Percentiles rank a stretch among this genome's conserved stretches.
Evolutionary conservation across 2,888 invertebrate genomes (phyloP).

Genomic region (Nezara viridula): DNA sequence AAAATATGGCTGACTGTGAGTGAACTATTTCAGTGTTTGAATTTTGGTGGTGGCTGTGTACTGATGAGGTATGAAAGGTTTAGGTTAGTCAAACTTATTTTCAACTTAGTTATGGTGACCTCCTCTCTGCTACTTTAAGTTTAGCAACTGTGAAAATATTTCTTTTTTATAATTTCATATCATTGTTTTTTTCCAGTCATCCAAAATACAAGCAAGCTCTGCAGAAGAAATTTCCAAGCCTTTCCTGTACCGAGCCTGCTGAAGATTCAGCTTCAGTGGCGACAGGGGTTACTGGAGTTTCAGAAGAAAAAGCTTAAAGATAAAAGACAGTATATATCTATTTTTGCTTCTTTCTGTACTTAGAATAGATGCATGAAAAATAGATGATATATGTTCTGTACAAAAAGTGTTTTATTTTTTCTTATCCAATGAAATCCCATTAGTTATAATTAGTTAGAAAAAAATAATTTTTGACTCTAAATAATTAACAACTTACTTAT

Average conservation of each 20-base stretch:
- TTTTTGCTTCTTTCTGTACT: slow-evolving; percentile 39
- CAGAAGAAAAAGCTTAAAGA: slow-evolving; percentile 74
- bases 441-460: background rate
- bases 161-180: no score
- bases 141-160: no score
- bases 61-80: no score
- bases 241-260: slow-evolving; percentile 75
- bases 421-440: slow-evolving; percentile 7
- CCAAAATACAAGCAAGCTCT: slow-evolving; percentile 85
- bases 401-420: slow-evolving; percentile 24
- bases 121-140: no score
- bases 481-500: background rate
- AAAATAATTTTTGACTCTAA: background rate
- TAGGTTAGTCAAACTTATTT: no score
- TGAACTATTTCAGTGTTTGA: no score
- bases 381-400: slow-evolving; percentile 30
- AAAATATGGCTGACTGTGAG: no score
- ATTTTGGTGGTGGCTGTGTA: no score
- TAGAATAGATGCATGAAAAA: slow-evolving; percentile 43
- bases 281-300: slow-evolving; percentile 78
- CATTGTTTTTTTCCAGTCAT: slow-evolving; percentile 74
- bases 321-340: slow-evolving; percentile 24
- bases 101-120: no score
- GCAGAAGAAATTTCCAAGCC: slow-evolving; percentile 82
- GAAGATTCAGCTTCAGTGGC: slow-evolving; percentile 76